phyloP scores from a whole-genome alignment of 2,888 invertebrate genomes.

The Eupithecia insigniata region DNA sequence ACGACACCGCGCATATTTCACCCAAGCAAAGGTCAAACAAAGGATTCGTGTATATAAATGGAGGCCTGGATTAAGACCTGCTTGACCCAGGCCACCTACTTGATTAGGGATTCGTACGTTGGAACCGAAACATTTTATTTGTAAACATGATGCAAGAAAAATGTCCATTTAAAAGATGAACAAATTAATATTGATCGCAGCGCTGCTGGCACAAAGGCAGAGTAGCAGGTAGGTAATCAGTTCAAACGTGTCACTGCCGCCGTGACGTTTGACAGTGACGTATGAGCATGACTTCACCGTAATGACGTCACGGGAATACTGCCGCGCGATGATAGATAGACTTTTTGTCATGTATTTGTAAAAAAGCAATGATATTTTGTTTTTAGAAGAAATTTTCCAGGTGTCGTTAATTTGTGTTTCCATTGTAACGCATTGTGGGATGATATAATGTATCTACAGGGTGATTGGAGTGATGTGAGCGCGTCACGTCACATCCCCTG shows the following conservation, averaged over 20 bases:
- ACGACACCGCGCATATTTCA: slow-evolving; percentile 22
- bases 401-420: slow-evolving; percentile 8
- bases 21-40: slow-evolving; percentile 17
- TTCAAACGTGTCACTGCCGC: slow-evolving; percentile 31
- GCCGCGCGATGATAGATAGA: slow-evolving; percentile 42
- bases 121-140: background rate
- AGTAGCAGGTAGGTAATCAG: slow-evolving; percentile 47
- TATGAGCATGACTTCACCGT: slow-evolving; percentile 41
- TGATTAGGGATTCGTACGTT: background rate
- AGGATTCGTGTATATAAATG: too few species aligned
- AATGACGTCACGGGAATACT: slow-evolving; percentile 44
- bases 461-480: background rate
- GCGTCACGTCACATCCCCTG: background rate
- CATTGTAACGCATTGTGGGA: background rate
- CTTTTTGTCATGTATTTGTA: slow-evolving; percentile 38
- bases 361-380: slow-evolving; percentile 36
- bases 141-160: background rate
- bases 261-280: slow-evolving; percentile 38
- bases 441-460: background rate
- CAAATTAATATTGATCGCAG: background rate
- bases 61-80: too few species aligned
- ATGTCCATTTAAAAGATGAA: background rate
- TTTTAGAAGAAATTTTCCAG: slow-evolving; percentile 28
- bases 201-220: background rate
- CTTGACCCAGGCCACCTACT: background rate